phyloP scores from a whole-genome alignment of 2,888 invertebrate species.

The Romanomermis culicivorax region DNA sequence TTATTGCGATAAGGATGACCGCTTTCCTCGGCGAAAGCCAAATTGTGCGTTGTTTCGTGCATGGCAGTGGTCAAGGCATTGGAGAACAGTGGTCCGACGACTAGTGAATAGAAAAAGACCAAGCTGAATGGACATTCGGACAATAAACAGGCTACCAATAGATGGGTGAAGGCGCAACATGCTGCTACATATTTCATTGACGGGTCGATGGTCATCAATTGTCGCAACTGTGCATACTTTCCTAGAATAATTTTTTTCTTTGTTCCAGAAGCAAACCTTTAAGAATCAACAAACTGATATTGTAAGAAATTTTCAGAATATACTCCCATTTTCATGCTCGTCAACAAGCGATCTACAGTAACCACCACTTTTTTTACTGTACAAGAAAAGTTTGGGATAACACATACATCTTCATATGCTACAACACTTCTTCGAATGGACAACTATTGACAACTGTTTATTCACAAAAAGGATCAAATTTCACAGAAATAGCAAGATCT shows the following conservation, averaged over 20 bases:
- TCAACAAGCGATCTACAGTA: no score
- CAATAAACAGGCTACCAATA: slow-evolving; percentile 2
- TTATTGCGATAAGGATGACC: slow-evolving; percentile 6
- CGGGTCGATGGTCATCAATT: slow-evolving; percentile 6
- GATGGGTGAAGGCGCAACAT: slow-evolving; percentile 5
- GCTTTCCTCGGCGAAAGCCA: neutral
- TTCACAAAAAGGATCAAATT: no score
- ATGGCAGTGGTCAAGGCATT: slow-evolving; percentile 7
- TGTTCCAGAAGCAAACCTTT: no score
- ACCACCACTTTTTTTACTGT: no score
- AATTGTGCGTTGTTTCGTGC: slow-evolving; percentile 6
- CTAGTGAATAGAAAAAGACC: neutral
- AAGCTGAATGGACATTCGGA: neutral
- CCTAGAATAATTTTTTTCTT: slow-evolving; percentile 9
- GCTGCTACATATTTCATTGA: slow-evolving; percentile 8
- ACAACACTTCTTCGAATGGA: no score
- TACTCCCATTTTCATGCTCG: no score
- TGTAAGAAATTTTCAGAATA: no score
- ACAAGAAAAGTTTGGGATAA: no score
- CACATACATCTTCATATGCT: no score
- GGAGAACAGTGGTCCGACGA: slow-evolving; percentile 1
- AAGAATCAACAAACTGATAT: no score
- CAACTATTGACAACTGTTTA: no score
- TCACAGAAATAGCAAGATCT: no score
- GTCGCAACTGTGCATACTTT: slow-evolving; percentile 5